Conservation (phyloP, 2,113 vertebrate genomes). For the Thinocorus orbignyianus region DNA sequence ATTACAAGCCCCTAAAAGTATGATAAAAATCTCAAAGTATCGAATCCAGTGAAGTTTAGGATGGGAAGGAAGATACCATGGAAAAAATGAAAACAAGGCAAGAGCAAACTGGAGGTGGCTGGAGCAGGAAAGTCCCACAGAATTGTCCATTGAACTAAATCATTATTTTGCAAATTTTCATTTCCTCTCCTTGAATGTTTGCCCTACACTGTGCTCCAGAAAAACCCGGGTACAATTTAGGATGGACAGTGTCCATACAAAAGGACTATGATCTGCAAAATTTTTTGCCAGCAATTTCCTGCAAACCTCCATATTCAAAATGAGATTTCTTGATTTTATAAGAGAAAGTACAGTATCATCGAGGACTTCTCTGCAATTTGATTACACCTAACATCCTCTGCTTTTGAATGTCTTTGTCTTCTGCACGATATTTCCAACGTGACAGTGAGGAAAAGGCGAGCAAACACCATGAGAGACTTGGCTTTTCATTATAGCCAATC, state of each 20-base stretch:
- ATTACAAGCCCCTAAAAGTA: background rate
- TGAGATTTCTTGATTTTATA: background rate
- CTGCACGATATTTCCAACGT: background rate
- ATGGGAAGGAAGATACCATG: background rate
- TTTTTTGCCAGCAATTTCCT: background rate
- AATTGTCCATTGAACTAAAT: background rate
- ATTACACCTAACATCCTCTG: background rate
- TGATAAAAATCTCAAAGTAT: background rate
- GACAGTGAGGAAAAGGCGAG: background rate
- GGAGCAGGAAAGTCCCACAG: slow-evolving; percentile 54
- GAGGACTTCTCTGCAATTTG: background rate
- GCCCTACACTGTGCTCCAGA: background rate
- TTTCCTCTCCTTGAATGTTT: slow-evolving; percentile 5
- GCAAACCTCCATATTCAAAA: background rate
- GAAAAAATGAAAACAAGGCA: slow-evolving; percentile 14
- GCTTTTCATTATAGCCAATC: background rate
- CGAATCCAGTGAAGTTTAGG: background rate
- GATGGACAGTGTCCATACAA: background rate
- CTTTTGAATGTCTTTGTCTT: background rate
- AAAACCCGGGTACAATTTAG: background rate
- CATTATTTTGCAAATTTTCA: background rate
- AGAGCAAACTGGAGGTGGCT: background rate
- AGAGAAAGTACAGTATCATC: background rate
- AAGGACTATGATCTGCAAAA: background rate
- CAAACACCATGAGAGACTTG: background rate